phyloP scores from a whole-genome alignment of 2,888 invertebrate genomes.

The Synergus laeviventris region DNA sequence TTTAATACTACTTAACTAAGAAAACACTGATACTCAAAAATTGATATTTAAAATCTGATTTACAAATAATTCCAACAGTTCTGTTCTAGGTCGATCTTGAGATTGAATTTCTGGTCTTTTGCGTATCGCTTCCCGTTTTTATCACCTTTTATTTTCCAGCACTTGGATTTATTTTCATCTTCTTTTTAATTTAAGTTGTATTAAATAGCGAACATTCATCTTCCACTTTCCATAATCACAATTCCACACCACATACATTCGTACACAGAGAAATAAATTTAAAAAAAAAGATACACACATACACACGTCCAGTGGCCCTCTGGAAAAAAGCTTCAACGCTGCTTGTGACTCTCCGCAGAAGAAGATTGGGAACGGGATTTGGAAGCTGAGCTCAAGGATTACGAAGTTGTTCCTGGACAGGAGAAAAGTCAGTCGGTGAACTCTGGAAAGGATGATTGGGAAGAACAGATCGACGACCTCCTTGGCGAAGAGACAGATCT shows the following conservation, averaged over 20 bases:
- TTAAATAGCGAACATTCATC: conserved; percentile 54
- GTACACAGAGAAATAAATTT: conserved; percentile 40
- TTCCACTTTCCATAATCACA: conserved; percentile 50
- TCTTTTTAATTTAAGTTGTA: conserved; percentile 51
- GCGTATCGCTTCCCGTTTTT: conserved; percentile 30
- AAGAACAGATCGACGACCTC: conserved; percentile 84
- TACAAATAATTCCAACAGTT: conserved; percentile 18
- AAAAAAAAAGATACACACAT: conserved; percentile 52
- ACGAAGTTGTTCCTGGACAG: conserved; percentile 87
- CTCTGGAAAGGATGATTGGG: conserved; percentile 80
- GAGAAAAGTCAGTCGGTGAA: conserved; percentile 53
- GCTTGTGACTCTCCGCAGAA: conserved; percentile 78
- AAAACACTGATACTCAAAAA: neutral
- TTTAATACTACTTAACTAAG: neutral
- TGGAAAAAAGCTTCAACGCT: conserved; percentile 72
- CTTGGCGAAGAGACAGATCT: conserved; percentile 81
- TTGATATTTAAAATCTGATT: neutral
- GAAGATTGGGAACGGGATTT: conserved; percentile 98
- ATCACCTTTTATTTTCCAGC: conserved; percentile 20
- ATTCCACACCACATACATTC: conserved; percentile 48
- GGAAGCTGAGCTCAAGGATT: conserved; percentile 96
- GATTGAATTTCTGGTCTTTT: conserved; percentile 29
- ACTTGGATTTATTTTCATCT: conserved; percentile 1
- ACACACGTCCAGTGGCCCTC: conserved; percentile 65
- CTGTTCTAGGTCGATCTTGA: conserved; percentile 23